These are phyloP conservation scores for Apocrypta bakeri DNA, from an alignment of 1,140 invertebrate genomes.

Conservation along the genomic window DNA sequence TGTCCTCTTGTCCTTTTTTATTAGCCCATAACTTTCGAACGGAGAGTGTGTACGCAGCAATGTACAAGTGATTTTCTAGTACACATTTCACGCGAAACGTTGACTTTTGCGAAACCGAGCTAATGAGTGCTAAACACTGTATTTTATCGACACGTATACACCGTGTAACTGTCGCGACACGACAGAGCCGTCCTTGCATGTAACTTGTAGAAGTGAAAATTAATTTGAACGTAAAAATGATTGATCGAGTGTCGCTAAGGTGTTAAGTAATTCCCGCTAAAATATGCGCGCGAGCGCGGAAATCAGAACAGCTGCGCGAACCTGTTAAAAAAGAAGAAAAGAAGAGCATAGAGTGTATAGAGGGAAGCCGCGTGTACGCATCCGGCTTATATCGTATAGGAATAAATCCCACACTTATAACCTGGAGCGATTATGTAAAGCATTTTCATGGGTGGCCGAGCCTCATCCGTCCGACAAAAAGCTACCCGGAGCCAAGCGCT, in stretches of 20 bases:
- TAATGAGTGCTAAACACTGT: not conserved
- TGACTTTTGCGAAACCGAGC: no score
- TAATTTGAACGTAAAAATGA: not conserved
- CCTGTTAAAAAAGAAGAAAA: not conserved
- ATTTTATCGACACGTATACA: not conserved
- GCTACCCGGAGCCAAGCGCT: not conserved
- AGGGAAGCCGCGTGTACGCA: not conserved
- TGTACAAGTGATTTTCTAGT: no score
- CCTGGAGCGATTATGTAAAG: slow-evolving; percentile 42
- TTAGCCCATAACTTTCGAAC: no score
- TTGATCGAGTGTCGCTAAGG: not conserved
- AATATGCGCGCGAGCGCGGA: not conserved
- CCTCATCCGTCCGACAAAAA: slow-evolving; percentile 17
- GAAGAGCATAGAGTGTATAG: not conserved
- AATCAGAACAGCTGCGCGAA: not conserved
- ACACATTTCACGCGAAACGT: no score
- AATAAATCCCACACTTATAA: slow-evolving; percentile 3
- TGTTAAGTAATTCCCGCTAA: not conserved
- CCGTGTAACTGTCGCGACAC: not conserved
- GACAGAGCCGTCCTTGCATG: not conserved
- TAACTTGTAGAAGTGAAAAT: not conserved
- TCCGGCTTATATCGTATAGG: not conserved
- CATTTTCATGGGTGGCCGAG: slow-evolving; percentile 39
- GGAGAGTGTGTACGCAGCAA: no score
- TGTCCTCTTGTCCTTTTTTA: not conserved